Base-by-base conservation (phyloP, 1,140 invertebrate genomes). In the Hypothenemus hampei region DNA sequence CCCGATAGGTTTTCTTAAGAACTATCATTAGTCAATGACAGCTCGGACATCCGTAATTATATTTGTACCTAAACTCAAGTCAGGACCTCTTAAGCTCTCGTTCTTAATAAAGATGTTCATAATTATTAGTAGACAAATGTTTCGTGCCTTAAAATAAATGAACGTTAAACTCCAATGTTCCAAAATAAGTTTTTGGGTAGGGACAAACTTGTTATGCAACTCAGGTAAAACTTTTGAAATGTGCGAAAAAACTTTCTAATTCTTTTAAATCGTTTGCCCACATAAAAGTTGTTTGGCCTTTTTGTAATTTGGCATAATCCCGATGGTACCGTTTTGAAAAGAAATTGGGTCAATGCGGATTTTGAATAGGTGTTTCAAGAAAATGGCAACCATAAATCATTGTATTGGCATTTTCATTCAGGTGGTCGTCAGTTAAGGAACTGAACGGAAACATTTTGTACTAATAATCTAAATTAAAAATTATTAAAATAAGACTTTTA, bases 191-290 rank as follows among this genome's bases (percentile, higher is more conserved):
- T 21, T 4, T 11, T 22, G 15, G 19, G n/a, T 10, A 24, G 6
- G 20, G 16, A 45, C 13, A 24, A 45, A 44, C 15, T 44, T 44
- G 8, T 29, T 13, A 44, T 24, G 43, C 24, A 48, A 33, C 26
- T 39, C 31, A 36, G 31, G 31, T 48, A 48, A 48, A 16, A 48
- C 26, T 48, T 11, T 16, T n/a, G n/a, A 37, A 37, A 18, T 2
- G 36, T 10, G 40, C 35, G 5, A n/a, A n/a, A 51, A 51, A 51
- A 51, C 35, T 51, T 51, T 51, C 46, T 48, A 48, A 48, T 48
- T 22, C 46, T 48, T 48, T 48, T 11, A 48, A 35, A 35, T 3
- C 15, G 4, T 7, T 22, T 16, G n/a, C 26, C 19, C 46, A 24
- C 29, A 4, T 48, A 31, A n/a, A 24, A 39, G 11, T 41, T 51